Percentiles rank a stretch among this genome's conserved stretches.
Conservation (phyloP, 2,113 vertebrate species). For the Dicrurus megarhynchus region DNA sequence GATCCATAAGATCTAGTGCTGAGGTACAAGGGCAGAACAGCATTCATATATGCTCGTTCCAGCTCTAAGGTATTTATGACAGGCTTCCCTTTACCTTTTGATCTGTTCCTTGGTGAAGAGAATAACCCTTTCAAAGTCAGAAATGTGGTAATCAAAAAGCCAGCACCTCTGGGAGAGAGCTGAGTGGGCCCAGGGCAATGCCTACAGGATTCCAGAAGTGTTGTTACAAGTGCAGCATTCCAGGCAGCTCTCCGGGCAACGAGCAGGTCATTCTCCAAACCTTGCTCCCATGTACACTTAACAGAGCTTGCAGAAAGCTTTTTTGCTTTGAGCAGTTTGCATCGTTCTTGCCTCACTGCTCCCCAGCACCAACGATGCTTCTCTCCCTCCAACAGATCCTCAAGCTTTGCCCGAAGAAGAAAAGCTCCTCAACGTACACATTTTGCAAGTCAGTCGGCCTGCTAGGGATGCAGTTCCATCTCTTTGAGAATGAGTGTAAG, state of each 20-base stretch:
- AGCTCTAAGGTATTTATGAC: background rate
- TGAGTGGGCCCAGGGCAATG: background rate
- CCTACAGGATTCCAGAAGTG: background rate
- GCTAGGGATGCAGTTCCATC: conserved; percentile 95
- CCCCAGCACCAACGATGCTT: background rate
- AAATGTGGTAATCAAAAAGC: background rate
- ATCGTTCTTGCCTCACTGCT: background rate
- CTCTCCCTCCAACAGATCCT: conserved; percentile 81
- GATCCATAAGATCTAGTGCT: background rate
- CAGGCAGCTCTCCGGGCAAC: background rate
- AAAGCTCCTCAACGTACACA: conserved; percentile 92
- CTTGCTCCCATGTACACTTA: background rate
- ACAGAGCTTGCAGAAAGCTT: background rate
- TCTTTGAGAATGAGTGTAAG: conserved; percentile 98
- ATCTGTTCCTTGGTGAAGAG: background rate
- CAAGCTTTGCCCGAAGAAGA: conserved; percentile 97
- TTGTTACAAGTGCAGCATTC: background rate
- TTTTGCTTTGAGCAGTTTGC: background rate
- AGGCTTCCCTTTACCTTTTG: background rate
- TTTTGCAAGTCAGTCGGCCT: conserved; percentile 95
- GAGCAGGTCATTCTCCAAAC: background rate
- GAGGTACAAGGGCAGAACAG: background rate
- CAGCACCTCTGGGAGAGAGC: background rate
- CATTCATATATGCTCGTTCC: background rate
- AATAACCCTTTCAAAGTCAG: background rate